phyloP scores from a whole-genome alignment of 2,113 vertebrate genomes.

The Pyxicephalus adspersus region DNA sequence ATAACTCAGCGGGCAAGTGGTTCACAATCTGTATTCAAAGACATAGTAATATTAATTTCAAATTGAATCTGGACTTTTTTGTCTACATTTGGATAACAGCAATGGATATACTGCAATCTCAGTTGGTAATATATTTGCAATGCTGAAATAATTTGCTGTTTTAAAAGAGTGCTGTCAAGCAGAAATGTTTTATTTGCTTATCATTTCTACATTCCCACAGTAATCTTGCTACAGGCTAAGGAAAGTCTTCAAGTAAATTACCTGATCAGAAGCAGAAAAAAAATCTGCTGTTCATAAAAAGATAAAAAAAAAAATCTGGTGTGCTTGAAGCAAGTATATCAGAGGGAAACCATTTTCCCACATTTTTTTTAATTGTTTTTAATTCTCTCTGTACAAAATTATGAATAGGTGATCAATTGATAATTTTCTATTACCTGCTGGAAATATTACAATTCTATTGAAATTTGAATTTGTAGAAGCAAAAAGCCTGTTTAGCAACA shows the following conservation, averaged over 20 bases:
- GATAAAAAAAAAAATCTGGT: conserved; percentile 64
- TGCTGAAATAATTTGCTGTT: conserved; percentile 84
- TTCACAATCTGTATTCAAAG: conserved; percentile 88
- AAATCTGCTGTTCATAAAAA: conserved; percentile 68
- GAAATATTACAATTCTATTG: too few relatives aligned
- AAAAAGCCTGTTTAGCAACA: conserved; percentile 52
- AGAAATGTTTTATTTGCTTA: conserved; percentile 72
- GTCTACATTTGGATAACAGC: conserved; percentile 66
- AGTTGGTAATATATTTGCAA: conserved; percentile 67
- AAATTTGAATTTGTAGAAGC: too few relatives aligned
- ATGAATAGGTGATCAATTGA: too few relatives aligned
- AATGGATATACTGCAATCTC: conserved; percentile 76
- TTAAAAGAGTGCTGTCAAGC: conserved; percentile 71
- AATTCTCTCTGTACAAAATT: too few relatives aligned
- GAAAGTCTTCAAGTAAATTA: conserved; percentile 79
- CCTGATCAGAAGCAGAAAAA: conserved; percentile 73
- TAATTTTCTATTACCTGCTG: background rate
- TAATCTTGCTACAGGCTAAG: conserved; percentile 82
- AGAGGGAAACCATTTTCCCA: conserved; percentile 17
- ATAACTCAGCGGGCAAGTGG: conserved; percentile 97
- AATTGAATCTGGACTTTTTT: conserved; percentile 61
- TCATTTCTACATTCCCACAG: conserved; percentile 75
- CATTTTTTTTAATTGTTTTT: too few relatives aligned
- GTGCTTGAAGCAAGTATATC: conserved; percentile 68
- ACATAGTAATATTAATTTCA: conserved; percentile 65